Evolutionary conservation across 2,888 invertebrate genomes (phyloP), one percentile per base, ranked within the genome.

Genomic region (Cheilosia urbana): DNA sequence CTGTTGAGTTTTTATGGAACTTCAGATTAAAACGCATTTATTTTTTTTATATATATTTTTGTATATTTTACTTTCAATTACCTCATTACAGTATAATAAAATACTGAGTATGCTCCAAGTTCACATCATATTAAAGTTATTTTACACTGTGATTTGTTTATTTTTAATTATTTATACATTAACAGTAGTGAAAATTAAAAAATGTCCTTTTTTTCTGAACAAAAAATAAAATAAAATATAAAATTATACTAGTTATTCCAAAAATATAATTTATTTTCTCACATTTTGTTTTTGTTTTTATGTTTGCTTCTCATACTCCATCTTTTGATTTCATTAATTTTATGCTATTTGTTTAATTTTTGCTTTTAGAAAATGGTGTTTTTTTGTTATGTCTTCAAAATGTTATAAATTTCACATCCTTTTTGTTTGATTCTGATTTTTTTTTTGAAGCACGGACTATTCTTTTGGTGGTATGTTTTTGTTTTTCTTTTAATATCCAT

Each of bases 81-180:
- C 87, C 87, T 88, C 90, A 90, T 91, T 91, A 89, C 91, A 91
- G 91, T 90, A 91, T 90, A 88, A 90, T 91, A 90, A 90, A 91
- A 91, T 91, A 91, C 91, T 91, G 91, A 91, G 90, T 90, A 90
- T 90, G 90, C 91, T 91, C 91, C 91, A 91, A 90, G 90, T 91
- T 91, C 91, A 91, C 91, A 91, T 91, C 90, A 89, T 91, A 90
- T 80, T 80, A 87, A 79, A 72, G 71, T 82, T 81, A 76, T 84
- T 82, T 87, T 84, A 83, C 83, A 80, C 51, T 87, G 75, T 84
- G 73, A 71, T 85, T 82, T 87, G 62, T 68, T 78, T 72, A 57
- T 72, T 57, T 66, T 69, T 77, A 42, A 71, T 80, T 76, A 80
- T 84, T 63, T 75, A 63, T 87, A 79, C 87, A 87, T 84, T 88